Conservation (phyloP, 2,113 vertebrate genomes). For the Smithornis capensis region DNA sequence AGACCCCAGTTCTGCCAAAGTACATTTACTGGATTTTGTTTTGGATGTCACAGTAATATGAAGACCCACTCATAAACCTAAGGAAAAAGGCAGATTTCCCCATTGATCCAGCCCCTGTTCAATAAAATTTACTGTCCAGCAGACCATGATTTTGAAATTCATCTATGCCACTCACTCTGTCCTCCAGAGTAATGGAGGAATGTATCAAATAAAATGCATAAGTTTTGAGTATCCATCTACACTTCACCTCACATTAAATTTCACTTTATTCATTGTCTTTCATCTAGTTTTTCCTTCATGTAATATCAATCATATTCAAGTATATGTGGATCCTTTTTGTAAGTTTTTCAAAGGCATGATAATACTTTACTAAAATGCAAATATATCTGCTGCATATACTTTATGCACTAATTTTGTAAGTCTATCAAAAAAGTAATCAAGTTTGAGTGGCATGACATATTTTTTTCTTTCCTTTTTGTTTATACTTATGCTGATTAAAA, state of each 20-base stretch:
- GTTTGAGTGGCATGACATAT: background rate
- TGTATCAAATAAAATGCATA: background rate
- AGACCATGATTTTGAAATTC: background rate
- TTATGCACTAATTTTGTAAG: constrained; percentile 37
- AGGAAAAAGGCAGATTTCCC: background rate
- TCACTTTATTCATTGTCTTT: background rate
- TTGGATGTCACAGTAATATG: background rate
- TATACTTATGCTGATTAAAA: background rate
- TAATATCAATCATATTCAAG: background rate
- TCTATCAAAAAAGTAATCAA: constrained; percentile 53
- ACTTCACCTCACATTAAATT: background rate
- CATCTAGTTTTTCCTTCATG: background rate
- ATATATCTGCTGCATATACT: background rate
- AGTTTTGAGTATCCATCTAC: background rate
- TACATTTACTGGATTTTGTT: background rate
- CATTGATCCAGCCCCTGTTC: background rate
- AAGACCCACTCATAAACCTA: background rate
- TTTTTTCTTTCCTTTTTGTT: constrained; percentile 31
- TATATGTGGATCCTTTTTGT: background rate
- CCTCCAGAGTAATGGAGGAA: no score
- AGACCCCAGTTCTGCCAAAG: background rate
- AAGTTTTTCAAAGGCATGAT: constrained; percentile 12
- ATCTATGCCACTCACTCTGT: background rate
- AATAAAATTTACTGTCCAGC: background rate
- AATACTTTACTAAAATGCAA: constrained; percentile 26